Evolutionary conservation across 1,140 invertebrate species (phyloP).

Genomic region (Micrasema minimum): DNA sequence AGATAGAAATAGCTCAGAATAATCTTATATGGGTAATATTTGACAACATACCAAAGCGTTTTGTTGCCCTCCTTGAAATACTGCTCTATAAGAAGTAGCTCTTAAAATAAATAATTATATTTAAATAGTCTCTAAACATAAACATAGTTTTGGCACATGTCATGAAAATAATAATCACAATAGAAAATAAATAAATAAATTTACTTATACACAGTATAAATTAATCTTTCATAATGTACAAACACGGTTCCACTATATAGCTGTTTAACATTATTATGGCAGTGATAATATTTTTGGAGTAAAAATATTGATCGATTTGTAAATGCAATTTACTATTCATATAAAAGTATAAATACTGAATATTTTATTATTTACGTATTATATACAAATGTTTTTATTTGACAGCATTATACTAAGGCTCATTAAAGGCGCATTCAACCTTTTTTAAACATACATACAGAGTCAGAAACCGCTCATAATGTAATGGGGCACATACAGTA

Average conservation of each 20-base stretch:
- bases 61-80: too few relatives aligned
- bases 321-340: too few relatives aligned
- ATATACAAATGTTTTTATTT: too few relatives aligned
- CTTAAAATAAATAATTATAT: constrained; percentile 32
- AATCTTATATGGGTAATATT: too few relatives aligned
- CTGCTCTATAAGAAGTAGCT: constrained; percentile 13
- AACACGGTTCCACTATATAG: background rate
- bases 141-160: constrained; percentile 51
- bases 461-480: too few relatives aligned
- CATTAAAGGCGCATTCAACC: too few relatives aligned
- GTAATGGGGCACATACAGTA: too few relatives aligned
- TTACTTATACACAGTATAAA: constrained; percentile 50
- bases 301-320: background rate
- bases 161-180: constrained; percentile 50
- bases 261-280: constrained; percentile 15
- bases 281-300: constrained; percentile 19
- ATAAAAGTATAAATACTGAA: too few relatives aligned
- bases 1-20: background rate
- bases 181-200: constrained; percentile 49
- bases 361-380: too few relatives aligned
- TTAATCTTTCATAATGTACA: constrained; percentile 18
- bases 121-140: constrained; percentile 28
- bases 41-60: too few relatives aligned
- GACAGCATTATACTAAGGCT: too few relatives aligned
- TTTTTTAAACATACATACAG: too few relatives aligned